A percentile compares a stretch with the other conserved stretches of the same genome.
Conservation (phyloP, 2,113 vertebrate species). For the Stigmatopora argus region DNA sequence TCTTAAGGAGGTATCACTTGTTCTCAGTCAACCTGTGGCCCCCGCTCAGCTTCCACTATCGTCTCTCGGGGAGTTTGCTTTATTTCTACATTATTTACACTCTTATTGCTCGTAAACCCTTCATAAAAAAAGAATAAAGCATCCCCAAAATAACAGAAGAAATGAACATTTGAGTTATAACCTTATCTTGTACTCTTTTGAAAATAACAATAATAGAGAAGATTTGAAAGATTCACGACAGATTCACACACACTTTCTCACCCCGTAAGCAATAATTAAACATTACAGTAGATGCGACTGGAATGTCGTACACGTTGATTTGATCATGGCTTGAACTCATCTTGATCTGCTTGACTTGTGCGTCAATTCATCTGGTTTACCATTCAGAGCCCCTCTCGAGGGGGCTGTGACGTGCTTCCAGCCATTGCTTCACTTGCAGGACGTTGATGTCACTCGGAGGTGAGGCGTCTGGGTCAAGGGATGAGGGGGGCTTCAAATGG, state of each 20-base stretch:
- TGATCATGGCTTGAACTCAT: background rate
- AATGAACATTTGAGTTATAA: background rate
- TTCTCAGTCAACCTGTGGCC: background rate
- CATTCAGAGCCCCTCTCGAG: conserved; percentile 47
- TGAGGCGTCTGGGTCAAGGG: conserved; percentile 15
- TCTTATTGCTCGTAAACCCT: background rate
- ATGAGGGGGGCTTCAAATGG: conserved; percentile 22
- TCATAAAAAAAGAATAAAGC: conserved; percentile 1
- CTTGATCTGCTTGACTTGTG: conserved; percentile 14
- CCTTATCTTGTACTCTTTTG: background rate
- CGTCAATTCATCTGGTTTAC: conserved; percentile 59
- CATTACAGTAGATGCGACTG: background rate
- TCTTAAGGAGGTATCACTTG: background rate
- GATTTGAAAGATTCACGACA: background rate
- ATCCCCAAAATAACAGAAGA: background rate
- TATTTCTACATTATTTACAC: background rate
- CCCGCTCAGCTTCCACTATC: background rate
- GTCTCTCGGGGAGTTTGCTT: background rate
- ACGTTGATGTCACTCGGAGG: conserved; percentile 49
- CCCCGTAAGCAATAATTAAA: conserved; percentile 1
- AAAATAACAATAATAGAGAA: background rate
- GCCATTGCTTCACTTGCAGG: conserved; percentile 22
- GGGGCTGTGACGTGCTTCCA: conserved; percentile 44
- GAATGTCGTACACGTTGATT: background rate
- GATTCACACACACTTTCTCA: background rate